Base-by-base conservation (phyloP, 2,888 invertebrate species). In the Dynastes tityus region DNA sequence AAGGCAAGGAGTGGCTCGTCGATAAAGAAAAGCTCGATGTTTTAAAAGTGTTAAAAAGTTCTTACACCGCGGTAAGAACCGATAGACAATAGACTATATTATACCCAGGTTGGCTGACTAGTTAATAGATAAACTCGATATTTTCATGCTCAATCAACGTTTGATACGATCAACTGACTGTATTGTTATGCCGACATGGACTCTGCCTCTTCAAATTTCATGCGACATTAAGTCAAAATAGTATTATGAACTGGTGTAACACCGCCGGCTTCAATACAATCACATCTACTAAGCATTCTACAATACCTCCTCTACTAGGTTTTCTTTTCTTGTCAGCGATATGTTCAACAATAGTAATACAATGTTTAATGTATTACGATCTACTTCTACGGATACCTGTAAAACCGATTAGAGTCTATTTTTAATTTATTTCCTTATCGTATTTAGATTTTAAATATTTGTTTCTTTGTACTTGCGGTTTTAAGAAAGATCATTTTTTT, bases 171-270 rank as follows among this genome's bases (percentile, higher is more conserved):
- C 87, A 86, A 85, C 82, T 81, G 85, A 86, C 83, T 87, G 85
- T 85, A 87, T 87, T 86, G 87, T 87, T 86, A 85, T 86, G 85
- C 87, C 87, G 87, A 87, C 87, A 86, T 87, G 86, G 87, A 85
- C 84, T 85, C 84, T 86, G 87, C 87, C 87, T 87, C 87, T 88
- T 87, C 86, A 87, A 88, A 88, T 89, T 89, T 89, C 88, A 89
- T 88, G 89, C 89, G 88, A 88, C 88, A 87, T 89, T 89, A 88
- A 88, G 85, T 87, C 87, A 87, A 87, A 88, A 88, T 88, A 87
- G 87, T 86, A 85, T 87, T 87, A 88, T 79, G 79, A 75, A 37
- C 58, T 51, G 75, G 76, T 76, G 70, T 75, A 78, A 77, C 55
- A 79, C 82, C 81, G 77, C 68, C 70, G 79, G 79, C 79, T 76